These are phyloP conservation scores for Drosophila mimetica DNA, from an alignment of 2,888 invertebrate genomes.

Conservation along the genomic window DNA sequence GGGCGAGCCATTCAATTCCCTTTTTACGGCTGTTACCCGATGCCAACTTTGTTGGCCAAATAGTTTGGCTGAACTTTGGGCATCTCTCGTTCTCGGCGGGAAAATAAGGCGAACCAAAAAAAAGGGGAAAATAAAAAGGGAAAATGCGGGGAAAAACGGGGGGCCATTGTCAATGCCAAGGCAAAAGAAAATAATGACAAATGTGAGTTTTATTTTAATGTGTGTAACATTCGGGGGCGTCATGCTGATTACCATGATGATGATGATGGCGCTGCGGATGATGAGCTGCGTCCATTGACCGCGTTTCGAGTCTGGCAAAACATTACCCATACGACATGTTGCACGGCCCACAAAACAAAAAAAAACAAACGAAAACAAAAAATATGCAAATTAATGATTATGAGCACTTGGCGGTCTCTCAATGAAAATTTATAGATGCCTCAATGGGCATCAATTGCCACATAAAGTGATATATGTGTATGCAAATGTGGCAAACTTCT, in stretches of 20 bases:
- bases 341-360: constrained; percentile 38
- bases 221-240: constrained; percentile 62
- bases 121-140: neutral
- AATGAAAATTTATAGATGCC: constrained; percentile 46
- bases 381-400: constrained; percentile 60
- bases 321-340: constrained; percentile 58
- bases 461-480: constrained; percentile 5
- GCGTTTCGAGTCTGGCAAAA: constrained; percentile 47
- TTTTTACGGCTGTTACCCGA: constrained; percentile 15
- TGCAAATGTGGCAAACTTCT: constrained; percentile 9
- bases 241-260: constrained; percentile 35
- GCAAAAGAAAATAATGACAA: constrained; percentile 58
- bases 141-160: constrained; percentile 29
- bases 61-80: constrained; percentile 24
- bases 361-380: constrained; percentile 30
- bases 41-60: constrained; percentile 21
- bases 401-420: constrained; percentile 35
- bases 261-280: constrained; percentile 9
- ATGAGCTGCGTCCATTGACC: neutral
- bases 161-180: constrained; percentile 65
- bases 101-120: no score
- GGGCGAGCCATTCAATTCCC: constrained; percentile 7
- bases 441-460: constrained; percentile 10
- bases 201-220: constrained; percentile 75
- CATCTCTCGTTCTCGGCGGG: constrained; percentile 4